Evolutionary conservation across 2,888 invertebrate genomes (phyloP), one percentile per base, ranked within the genome.

Genomic region (Thera obeliscata): DNA sequence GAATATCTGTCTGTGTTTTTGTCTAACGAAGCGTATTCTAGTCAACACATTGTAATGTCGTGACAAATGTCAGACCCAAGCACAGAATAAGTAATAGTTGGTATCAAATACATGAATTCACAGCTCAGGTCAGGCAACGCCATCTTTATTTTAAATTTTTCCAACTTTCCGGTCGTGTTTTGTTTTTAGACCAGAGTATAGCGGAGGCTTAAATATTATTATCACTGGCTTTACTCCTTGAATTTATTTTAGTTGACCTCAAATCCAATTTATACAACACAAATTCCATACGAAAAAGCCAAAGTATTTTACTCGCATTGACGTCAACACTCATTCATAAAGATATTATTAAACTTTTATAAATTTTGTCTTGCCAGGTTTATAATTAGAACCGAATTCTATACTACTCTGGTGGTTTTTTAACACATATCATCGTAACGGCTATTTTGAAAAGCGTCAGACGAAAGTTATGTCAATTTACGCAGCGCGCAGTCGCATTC

Each of bases 241-340:
- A 59, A 61, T 72, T 70, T 72, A 71, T 73, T 75, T 74, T 64
- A 35, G 61, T 52, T 65, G 61, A 66, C 66, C 68, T 65, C 50
- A 62, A 50, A 57, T 36, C 43, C 65, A 7, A 48, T 60, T 61
- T 41, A 56, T 71, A 64, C 52, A 64, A 56, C 62, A 61, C 52
- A 38, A 54, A 59, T 67, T 65, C 65, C 64, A 70, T 66, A 69
- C 57, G 11, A 66, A 61, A 58, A 78, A 69, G 71, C 74, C 75
- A 61, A 66, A 64, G 33, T 64, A 66, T 64, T 70, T 70, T 81
- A 81, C 81, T 74, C 76, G 73, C 71, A 69, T 78, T 87, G 87
- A 90, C 91, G 90, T 91, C 88, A 88, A 83, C 78, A 65, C 82
- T 83, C 93, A 93, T 92, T 92, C 91, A 92, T 87, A 85, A 90